Percentiles rank a stretch among this genome's conserved stretches.
Evolutionary conservation across 2,888 invertebrate genomes (phyloP).

Genomic region (Seira ritae): DNA sequence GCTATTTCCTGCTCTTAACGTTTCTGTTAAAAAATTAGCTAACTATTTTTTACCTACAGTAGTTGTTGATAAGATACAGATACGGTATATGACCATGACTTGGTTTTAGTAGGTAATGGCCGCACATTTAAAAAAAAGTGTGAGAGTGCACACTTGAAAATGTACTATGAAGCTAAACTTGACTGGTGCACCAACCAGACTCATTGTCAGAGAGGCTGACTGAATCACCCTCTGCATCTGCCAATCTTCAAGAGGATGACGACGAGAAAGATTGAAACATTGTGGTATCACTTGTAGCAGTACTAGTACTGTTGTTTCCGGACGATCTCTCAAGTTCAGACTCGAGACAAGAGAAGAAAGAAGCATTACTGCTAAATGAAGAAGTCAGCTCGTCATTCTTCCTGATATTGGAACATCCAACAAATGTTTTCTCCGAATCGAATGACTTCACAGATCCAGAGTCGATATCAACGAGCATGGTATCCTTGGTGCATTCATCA

Average conservation of each 20-base stretch:
- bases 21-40: too few species aligned
- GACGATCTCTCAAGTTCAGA: slow-evolving; percentile 60
- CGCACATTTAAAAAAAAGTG: too few species aligned
- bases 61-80: too few species aligned
- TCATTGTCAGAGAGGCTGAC: too few species aligned
- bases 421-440: slow-evolving; percentile 51
- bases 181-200: too few species aligned
- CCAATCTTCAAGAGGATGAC: slow-evolving; percentile 5
- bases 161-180: not conserved
- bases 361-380: slow-evolving; percentile 53
- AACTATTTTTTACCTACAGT: too few species aligned
- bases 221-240: too few species aligned
- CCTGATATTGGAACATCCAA: not conserved
- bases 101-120: too few species aligned
- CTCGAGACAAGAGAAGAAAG: slow-evolving; percentile 65
- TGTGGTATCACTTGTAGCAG: slow-evolving; percentile 8
- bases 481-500: slow-evolving; percentile 17
- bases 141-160: not conserved
- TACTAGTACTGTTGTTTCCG: slow-evolving; percentile 20
- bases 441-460: slow-evolving; percentile 50
- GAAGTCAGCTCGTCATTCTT: slow-evolving; percentile 46
- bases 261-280: slow-evolving; percentile 12
- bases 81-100: too few species aligned
- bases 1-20: too few species aligned
- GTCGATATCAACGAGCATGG: slow-evolving; percentile 27